A percentile compares a stretch with the other conserved stretches of the same genome.
Conservation (phyloP, 2,797 vertebrate genomes). For the Bradypodion ventrale region DNA sequence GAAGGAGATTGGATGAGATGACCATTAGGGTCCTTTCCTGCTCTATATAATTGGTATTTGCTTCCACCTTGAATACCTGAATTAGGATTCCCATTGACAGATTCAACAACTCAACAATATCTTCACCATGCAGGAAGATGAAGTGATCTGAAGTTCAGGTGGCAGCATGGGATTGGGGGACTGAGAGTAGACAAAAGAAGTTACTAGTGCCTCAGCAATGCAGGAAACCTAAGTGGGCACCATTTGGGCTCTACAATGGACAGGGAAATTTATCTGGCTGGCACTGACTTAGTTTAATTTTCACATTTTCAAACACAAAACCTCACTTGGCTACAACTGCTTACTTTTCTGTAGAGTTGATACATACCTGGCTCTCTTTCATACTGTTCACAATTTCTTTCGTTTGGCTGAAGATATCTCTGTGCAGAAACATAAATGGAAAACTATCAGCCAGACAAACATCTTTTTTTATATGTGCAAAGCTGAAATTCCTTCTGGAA, state of each 20-base stretch:
- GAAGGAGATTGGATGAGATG: no score
- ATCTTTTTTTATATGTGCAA: neutral
- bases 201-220: neutral
- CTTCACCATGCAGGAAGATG: neutral
- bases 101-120: neutral
- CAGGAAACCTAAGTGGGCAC: neutral
- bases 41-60: no score
- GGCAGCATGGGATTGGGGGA: neutral
- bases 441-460: conserved; percentile 9
- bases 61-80: neutral
- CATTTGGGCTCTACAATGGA: neutral
- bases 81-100: neutral
- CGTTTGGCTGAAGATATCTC: conserved; percentile 71
- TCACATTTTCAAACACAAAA: neutral
- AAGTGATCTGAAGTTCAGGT: neutral
- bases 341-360: neutral
- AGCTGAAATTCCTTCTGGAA: neutral
- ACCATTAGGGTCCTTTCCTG: no score
- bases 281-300: neutral
- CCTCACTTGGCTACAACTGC: neutral
- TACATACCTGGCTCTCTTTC: conserved; percentile 70
- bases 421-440: conserved; percentile 48
- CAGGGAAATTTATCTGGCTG: neutral
- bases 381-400: conserved; percentile 69
- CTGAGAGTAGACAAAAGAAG: neutral